Conservation (phyloP, 2,113 vertebrate species). For the Melanostigma gelatinosum region DNA sequence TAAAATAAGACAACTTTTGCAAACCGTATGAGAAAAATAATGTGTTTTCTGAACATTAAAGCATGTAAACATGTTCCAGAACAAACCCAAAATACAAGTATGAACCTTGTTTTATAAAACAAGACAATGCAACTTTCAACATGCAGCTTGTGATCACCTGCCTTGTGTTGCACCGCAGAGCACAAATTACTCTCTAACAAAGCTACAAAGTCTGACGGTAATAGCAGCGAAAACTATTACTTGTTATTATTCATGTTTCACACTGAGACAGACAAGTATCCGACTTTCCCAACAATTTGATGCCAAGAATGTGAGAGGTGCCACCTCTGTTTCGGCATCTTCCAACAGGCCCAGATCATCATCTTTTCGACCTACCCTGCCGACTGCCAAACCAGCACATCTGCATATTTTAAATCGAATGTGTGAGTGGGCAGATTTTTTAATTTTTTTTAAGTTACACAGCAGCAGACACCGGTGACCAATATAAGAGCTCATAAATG, state of each 20-base stretch:
- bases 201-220: neutral
- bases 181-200: constrained; percentile 5
- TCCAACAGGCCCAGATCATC: constrained; percentile 13
- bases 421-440: constrained; percentile 30
- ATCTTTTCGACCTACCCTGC: neutral
- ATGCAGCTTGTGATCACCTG: neutral
- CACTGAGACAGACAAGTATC: constrained; percentile 10
- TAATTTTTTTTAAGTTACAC: neutral
- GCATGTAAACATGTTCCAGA: neutral
- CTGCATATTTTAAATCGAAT: constrained; percentile 34
- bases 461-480: constrained; percentile 47
- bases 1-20: neutral
- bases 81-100: neutral
- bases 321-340: constrained; percentile 30
- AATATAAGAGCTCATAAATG: constrained; percentile 41
- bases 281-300: constrained; percentile 17
- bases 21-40: neutral
- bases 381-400: constrained; percentile 34
- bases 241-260: constrained; percentile 24
- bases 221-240: neutral
- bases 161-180: neutral
- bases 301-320: constrained; percentile 22
- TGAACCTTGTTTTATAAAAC: neutral
- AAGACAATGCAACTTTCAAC: no score
- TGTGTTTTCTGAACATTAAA: neutral